Conservation (phyloP, 1,140 invertebrate species). For the Idris sp. region DNA sequence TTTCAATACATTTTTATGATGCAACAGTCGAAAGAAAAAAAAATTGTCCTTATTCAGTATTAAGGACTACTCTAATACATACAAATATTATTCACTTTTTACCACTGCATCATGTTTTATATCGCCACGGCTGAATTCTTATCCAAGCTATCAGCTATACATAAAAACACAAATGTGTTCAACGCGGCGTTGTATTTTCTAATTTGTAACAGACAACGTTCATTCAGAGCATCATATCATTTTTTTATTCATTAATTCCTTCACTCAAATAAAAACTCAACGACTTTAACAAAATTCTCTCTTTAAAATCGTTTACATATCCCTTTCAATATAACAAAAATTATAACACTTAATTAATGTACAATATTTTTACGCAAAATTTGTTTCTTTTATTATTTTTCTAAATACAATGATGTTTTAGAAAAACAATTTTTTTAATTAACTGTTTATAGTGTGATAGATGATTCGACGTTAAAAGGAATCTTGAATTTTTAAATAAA, state of each 20-base stretch:
- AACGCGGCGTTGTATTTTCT: slow-evolving; percentile 49
- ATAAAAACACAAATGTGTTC: slow-evolving; percentile 62
- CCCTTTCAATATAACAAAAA: background rate
- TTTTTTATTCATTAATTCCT: slow-evolving; percentile 31
- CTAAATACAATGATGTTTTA: background rate
- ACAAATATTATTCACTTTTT: slow-evolving; percentile 39
- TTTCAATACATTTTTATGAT: too few relatives aligned
- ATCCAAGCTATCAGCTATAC: slow-evolving; percentile 55
- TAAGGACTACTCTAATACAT: too few relatives aligned
- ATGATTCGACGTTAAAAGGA: slow-evolving; percentile 9
- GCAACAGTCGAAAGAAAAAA: too few relatives aligned
- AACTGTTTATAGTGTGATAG: slow-evolving; percentile 22
- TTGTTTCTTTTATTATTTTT: too few relatives aligned
- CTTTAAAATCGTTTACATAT: slow-evolving; percentile 8
- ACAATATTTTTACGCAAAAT: background rate
- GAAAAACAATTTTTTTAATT: background rate
- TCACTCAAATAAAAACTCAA: slow-evolving; percentile 24
- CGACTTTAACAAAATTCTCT: slow-evolving; percentile 18
- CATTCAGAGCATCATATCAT: slow-evolving; percentile 33
- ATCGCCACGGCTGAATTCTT: slow-evolving; percentile 41
- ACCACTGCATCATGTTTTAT: slow-evolving; percentile 32
- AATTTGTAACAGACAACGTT: slow-evolving; percentile 58
- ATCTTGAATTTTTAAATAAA: too few relatives aligned
- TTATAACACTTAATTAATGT: background rate
- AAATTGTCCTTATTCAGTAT: too few relatives aligned